Conservation (phyloP, 2,113 vertebrate genomes). For the Hypomesus transpacificus region DNA sequence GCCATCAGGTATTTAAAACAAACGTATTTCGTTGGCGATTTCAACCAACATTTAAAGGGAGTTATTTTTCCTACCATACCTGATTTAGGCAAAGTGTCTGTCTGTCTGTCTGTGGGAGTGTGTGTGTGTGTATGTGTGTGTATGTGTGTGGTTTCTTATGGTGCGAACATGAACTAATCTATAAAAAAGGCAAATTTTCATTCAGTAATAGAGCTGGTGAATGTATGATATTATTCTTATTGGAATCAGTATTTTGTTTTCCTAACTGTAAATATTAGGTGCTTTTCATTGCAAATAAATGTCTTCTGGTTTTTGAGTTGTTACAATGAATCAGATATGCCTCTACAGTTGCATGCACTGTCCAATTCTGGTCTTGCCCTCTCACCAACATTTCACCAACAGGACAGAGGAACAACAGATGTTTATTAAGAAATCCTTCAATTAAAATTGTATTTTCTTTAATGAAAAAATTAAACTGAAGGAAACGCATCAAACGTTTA, state of each 20-base stretch:
- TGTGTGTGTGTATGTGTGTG: too few relatives aligned
- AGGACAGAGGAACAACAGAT: background rate
- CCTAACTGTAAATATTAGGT: slow-evolving; percentile 64
- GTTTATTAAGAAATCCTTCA: too few relatives aligned
- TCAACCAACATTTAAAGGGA: background rate
- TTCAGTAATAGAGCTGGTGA: too few relatives aligned
- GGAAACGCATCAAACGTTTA: background rate
- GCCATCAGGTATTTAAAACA: slow-evolving; percentile 26
- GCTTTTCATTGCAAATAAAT: slow-evolving; percentile 33
- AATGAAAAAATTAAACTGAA: background rate
- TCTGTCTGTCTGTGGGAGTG: too few relatives aligned
- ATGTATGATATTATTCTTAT: slow-evolving; percentile 1
- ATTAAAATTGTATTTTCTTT: background rate
- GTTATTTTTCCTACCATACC: too few relatives aligned
- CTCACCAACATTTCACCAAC: background rate
- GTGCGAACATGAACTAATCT: too few relatives aligned
- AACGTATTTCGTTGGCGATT: slow-evolving; percentile 25
- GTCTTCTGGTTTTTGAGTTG: slow-evolving; percentile 27
- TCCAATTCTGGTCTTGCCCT: background rate
- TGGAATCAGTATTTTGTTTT: slow-evolving; percentile 46
- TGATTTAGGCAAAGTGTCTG: too few relatives aligned
- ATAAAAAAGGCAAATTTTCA: too few relatives aligned
- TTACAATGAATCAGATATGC: background rate
- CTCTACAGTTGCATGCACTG: background rate
- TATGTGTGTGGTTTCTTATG: too few relatives aligned